Percentiles rank a stretch among this genome's conserved stretches.
Conservation (phyloP, 2,113 vertebrate species). For the Acanthisitta chloris region DNA sequence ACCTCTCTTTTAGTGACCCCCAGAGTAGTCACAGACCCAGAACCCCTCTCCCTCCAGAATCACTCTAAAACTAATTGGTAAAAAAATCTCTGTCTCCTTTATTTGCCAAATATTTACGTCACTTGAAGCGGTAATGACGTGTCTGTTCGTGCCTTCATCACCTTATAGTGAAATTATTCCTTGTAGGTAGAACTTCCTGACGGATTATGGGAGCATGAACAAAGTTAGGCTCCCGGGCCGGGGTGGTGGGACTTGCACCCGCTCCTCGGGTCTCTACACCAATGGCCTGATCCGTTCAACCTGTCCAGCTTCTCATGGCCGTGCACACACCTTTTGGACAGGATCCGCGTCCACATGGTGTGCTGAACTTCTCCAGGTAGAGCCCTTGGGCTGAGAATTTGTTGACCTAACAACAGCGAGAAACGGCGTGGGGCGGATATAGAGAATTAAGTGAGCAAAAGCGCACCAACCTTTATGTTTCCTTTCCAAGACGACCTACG, state of each 20-base stretch:
- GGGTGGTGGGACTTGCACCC: rapidly evolving
- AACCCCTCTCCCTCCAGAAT: not conserved
- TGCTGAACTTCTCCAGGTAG: not conserved
- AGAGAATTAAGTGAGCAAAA: not conserved
- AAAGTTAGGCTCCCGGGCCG: not conserved
- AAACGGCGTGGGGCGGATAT: rapidly evolving
- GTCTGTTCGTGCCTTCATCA: not conserved
- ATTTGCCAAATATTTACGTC: constrained; percentile 12
- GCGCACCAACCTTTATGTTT: not conserved
- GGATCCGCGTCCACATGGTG: rapidly evolving
- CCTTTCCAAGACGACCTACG: constrained; percentile 7
- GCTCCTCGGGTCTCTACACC: not conserved
- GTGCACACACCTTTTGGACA: not conserved
- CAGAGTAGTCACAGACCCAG: not conserved
- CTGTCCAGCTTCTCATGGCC: not conserved
- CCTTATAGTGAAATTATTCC: not conserved
- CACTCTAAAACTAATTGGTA: not conserved
- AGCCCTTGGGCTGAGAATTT: not conserved
- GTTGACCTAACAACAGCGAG: not conserved
- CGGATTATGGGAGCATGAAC: not conserved
- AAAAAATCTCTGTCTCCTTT: not conserved
- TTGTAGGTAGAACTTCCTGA: not conserved
- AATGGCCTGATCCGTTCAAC: not conserved
- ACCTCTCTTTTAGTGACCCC: not conserved
- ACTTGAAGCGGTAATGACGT: not conserved